Base-by-base conservation (phyloP, 1,140 invertebrate genomes). In the Bombus breviceps region DNA sequence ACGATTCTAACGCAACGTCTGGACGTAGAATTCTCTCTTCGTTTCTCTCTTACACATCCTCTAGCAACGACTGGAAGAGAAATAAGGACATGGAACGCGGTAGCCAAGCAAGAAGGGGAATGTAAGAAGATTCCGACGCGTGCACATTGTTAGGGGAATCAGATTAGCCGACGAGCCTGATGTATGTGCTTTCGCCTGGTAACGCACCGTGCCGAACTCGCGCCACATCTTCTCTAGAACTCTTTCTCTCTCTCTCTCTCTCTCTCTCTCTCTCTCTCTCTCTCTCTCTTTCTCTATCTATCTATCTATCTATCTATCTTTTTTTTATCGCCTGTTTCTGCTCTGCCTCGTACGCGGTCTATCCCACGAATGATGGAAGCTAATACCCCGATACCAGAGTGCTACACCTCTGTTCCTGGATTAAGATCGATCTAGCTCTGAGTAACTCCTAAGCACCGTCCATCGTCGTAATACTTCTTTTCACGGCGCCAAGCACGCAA, bases 61-160 rank as follows among this genome's bases (percentile, higher is more conserved):
- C 22, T 9, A 32, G 1, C 59, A 34, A 43, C 25, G 71, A 47
- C 62, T 28, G 28, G 39, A 81, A 75, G 75, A 73, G 69, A 64
- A 66, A 84, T 34, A 69, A 84, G n/a, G 62, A 78, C 39, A 77
- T 53, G 74, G 25, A 9, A 80, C 25, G 39, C 34, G 37, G 59
- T n/a, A 28, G 69, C 64, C 66, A 62, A 37, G 73, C 78, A 87
- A 83, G 47, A 53, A 53, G 79, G 89, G 89, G 91, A 86, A 92
- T 92, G 92, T 95, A 95, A 95, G 94, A 95, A 95, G 94, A 95
- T 95, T 95, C 94, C 94, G 92, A 94, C 94, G 94, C 95, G 94
- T 95, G 95, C 94, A 94, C 95, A 95, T 95, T 95, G 95, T 95
- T 95, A 95, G 93, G 94, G 94, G 94, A 94, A 94, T 95, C 93